Evolutionary conservation across 2,113 vertebrate genomes (phyloP).

Genomic region (Ptilorrhoa leucosticta): DNA sequence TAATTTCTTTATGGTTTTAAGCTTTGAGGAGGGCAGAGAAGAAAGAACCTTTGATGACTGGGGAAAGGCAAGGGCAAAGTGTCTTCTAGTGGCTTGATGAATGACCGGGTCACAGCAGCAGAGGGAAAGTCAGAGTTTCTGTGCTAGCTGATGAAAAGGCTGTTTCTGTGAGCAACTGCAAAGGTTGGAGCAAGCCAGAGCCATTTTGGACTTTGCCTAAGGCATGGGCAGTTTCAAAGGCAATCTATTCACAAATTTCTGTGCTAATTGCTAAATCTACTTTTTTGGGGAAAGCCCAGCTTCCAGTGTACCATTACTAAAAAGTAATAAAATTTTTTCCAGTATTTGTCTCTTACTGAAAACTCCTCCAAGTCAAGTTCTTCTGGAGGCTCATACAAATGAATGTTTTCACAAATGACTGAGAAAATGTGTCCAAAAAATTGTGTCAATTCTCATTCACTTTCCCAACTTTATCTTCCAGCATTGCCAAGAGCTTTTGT

Average conservation of each 20-base stretch:
- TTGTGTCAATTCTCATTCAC: neutral
- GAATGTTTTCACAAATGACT: neutral
- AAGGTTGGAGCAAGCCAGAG: neutral
- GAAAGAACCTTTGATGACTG: slow-evolving; percentile 10
- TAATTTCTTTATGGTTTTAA: neutral
- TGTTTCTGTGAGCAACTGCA: neutral
- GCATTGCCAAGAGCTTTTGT: neutral
- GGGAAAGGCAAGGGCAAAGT: neutral
- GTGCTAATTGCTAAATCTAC: neutral
- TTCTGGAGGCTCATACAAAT: neutral
- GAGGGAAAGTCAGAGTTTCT: neutral
- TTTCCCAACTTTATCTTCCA: neutral
- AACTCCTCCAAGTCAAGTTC: neutral
- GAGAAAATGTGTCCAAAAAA: neutral
- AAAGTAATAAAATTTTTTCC: neutral
- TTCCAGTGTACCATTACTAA: neutral
- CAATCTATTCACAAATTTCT: neutral
- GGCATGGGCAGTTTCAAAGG: neutral
- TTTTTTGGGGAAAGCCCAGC: neutral
- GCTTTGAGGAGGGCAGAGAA: slow-evolving; percentile 6
- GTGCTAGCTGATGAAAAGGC: neutral
- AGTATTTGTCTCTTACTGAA: neutral
- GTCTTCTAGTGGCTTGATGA: neutral
- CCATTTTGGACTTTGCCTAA: neutral
- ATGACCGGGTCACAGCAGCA: neutral